These are phyloP conservation scores for Melanchra persicariae DNA, from an alignment of 2,888 invertebrate genomes.

Conservation along the genomic window DNA sequence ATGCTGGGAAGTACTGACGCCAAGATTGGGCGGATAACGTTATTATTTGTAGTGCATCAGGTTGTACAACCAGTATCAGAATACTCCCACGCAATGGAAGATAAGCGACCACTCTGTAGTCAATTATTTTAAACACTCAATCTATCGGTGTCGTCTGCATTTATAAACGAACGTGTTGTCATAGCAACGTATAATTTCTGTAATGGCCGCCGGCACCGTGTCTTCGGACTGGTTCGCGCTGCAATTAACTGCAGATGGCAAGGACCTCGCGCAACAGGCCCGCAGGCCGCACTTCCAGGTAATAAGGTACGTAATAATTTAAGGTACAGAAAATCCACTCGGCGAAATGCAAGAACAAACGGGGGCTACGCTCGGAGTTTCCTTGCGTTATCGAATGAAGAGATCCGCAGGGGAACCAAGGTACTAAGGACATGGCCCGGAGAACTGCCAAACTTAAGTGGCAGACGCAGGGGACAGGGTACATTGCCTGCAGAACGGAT, in stretches of 20 bases:
- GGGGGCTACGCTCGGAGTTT: background rate
- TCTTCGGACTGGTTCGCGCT: slow-evolving; percentile 14
- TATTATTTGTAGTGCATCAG: background rate
- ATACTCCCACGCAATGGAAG: background rate
- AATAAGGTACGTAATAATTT: background rate
- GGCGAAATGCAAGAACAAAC: no score
- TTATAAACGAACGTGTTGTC: slow-evolving; percentile 13
- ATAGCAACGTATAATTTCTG: slow-evolving; percentile 12
- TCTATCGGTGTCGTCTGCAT: background rate
- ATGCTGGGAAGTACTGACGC: background rate
- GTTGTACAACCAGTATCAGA: background rate
- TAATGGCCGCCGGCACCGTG: slow-evolving; percentile 5
- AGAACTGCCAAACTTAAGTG: background rate
- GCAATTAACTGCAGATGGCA: slow-evolving; percentile 23
- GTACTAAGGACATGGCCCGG: background rate
- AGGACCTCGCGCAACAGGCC: background rate
- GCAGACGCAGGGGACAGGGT: background rate
- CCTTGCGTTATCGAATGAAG: background rate
- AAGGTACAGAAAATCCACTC: background rate
- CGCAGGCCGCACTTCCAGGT: background rate
- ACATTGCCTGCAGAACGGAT: background rate
- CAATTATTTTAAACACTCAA: background rate
- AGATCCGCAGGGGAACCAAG: background rate
- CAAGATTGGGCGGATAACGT: background rate
- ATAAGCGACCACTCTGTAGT: background rate